Percentiles rank a stretch among this genome's conserved stretches.
Conservation (phyloP, 2,113 vertebrate genomes). For the Elachura formosa region DNA sequence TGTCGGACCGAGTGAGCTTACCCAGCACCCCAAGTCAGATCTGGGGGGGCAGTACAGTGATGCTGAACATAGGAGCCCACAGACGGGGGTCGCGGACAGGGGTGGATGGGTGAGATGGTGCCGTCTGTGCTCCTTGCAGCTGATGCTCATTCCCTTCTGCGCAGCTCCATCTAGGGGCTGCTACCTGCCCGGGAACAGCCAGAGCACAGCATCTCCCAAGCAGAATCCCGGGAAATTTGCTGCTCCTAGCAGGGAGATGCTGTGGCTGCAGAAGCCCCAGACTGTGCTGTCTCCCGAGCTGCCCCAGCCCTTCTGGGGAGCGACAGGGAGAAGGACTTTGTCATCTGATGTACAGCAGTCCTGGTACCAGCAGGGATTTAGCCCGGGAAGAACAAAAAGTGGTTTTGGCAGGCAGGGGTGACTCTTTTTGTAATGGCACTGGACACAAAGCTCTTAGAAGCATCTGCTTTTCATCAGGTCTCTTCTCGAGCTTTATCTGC, state of each 20-base stretch:
- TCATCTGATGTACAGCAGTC: not conserved
- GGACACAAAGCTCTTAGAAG: not conserved
- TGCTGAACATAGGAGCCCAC: not conserved
- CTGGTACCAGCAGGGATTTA: not conserved
- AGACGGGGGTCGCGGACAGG: not conserved
- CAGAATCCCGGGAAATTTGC: fast-evolving
- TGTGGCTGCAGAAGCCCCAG: fast-evolving
- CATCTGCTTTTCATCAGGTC: not conserved
- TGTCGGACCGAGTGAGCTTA: not conserved
- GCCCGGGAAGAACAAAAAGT: not conserved
- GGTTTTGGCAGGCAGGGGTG: not conserved
- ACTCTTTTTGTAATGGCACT: not conserved
- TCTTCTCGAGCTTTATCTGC: not conserved
- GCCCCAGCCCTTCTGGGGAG: not conserved
- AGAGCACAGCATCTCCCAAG: not conserved
- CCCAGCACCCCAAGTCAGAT: not conserved
- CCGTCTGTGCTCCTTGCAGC: not conserved
- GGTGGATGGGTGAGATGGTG: no score
- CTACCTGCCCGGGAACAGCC: not conserved
- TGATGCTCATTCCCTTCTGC: not conserved
- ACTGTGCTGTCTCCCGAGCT: not conserved
- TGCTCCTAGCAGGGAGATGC: not conserved
- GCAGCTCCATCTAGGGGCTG: slow-evolving; percentile 53
- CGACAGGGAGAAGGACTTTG: fast-evolving
- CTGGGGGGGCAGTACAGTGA: not conserved